These are phyloP conservation scores for Globodera ellingtonae DNA, from an alignment of 1,140 invertebrate species.

Conservation along the genomic window DNA sequence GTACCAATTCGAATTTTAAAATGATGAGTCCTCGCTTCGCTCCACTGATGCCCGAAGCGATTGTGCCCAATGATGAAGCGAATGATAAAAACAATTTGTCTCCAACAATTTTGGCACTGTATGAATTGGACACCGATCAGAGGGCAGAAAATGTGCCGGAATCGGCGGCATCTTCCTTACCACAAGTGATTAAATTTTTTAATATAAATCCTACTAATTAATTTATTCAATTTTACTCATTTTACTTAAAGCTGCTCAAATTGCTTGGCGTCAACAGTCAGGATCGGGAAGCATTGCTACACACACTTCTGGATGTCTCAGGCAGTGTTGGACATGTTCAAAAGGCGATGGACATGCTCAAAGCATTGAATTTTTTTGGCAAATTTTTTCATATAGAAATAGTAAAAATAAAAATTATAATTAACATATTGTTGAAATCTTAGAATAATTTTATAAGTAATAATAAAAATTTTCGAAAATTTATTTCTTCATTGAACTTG, in stretches of 20 bases:
- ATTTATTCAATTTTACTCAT: background rate
- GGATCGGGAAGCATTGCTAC: conserved; percentile 54
- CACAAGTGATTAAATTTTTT: background rate
- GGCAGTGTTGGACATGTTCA: conserved; percentile 53
- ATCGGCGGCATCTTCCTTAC: background rate
- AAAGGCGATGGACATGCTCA: conserved; percentile 48
- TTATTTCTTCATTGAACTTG: too few species aligned
- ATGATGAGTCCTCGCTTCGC: conserved; percentile 59
- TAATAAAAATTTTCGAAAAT: too few species aligned
- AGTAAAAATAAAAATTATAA: too few species aligned
- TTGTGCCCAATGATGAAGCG: background rate
- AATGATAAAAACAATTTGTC: conserved; percentile 45
- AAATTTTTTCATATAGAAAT: too few species aligned
- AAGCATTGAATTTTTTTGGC: conserved; percentile 58
- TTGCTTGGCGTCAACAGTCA: conserved; percentile 46
- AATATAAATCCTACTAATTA: conserved; percentile 54
- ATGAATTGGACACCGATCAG: conserved; percentile 38
- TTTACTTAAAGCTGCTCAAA: conserved; percentile 43
- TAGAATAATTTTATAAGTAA: too few species aligned
- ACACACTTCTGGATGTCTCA: conserved; percentile 58
- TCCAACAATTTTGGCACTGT: conserved; percentile 58
- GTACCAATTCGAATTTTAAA: conserved; percentile 35
- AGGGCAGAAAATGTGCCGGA: background rate
- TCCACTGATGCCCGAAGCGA: conserved; percentile 58
- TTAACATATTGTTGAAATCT: too few species aligned